Percentiles rank a stretch among this genome's conserved stretches.
These are phyloP conservation scores for Australoheros facetus DNA, from an alignment of 2,797 vertebrate genomes.

Conservation along the genomic window DNA sequence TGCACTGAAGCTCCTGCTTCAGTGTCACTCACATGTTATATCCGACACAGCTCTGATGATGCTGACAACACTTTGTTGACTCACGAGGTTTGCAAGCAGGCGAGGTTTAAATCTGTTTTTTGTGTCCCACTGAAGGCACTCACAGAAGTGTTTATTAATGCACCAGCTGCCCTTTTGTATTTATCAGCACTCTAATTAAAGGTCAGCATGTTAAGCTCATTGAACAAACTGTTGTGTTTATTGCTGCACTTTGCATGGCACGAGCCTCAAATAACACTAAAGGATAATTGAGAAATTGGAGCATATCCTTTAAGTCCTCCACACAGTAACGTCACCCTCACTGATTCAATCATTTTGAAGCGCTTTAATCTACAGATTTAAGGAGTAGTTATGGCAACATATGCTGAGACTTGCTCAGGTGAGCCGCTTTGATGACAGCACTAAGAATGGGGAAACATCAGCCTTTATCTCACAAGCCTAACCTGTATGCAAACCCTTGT, in stretches of 20 bases:
- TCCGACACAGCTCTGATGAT: conserved; percentile 22
- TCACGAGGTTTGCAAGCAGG: conserved; percentile 4
- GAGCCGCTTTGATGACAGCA: not conserved
- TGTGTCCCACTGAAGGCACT: not conserved
- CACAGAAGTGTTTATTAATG: not conserved
- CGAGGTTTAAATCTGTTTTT: conserved; percentile 10
- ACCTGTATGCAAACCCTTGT: too few species aligned
- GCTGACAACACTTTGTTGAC: conserved; percentile 40
- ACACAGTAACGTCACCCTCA: not conserved
- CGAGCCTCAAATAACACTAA: not conserved
- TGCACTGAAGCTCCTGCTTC: not conserved
- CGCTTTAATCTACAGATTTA: not conserved
- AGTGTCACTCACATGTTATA: conserved; percentile 30
- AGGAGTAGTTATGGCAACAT: not conserved
- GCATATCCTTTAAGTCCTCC: conserved; percentile 2
- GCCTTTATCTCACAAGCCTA: not conserved
- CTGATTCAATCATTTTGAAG: conserved; percentile 3
- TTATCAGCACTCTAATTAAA: not conserved
- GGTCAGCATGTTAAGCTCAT: not conserved
- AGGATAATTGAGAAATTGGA: not conserved
- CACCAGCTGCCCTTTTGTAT: not conserved
- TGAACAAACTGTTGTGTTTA: not conserved
- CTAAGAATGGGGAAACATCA: not conserved
- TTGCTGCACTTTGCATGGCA: not conserved
- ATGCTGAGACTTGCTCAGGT: not conserved